Evolutionary conservation across 2,113 vertebrate species (phyloP), one percentile per base, ranked within the genome.

Genomic region (Shinisaurus crocodilurus): DNA sequence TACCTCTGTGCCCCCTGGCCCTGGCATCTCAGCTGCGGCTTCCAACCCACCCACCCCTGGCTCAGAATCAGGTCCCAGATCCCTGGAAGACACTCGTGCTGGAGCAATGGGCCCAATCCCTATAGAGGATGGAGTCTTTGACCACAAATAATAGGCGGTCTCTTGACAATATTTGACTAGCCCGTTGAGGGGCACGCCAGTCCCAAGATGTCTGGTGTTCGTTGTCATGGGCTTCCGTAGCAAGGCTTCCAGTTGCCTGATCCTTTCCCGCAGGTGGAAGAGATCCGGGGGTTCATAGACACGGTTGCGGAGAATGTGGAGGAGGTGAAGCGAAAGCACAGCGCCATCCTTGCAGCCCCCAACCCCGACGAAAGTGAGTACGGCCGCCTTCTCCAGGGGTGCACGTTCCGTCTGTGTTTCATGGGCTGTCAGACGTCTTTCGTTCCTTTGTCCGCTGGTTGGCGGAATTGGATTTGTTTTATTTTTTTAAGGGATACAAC

Each of bases 241-340:
- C 37, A 12, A 57, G 10, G 29, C 6, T 37, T 74, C 16, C 27
- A 27, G n/a, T n/a, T n/a, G n/a, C 32, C 40, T 16, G 20, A 40
- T 75, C 65, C 5, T 6, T 1, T 2, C 65, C 43, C 32, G 1
- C 93, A 99, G 98, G 98, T 99, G 94, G 98, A 98, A 90, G 98
- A 98, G 97, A 98, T 99, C 91, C 97, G 98, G 0, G 97, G 98
- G 75, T 98, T 97, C 93, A 98, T 98, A n/a, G 98, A 98, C 93
- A 97, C 98, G 69, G 97, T 99, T 89, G 97, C 97, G 0, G 98
- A 98, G 95, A 99, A 98, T 27, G 98, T 99, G 57, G 98, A 98
- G 90, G 98, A 99, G 96, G 98, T 99, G 92, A 99, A 99, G 94
- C 96, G 98, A 95, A 98, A 98, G 88, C 98, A 99, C 96, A 98